These are phyloP conservation scores for Centruroides vittatus DNA, from an alignment of 1,140 invertebrate species.

Conservation along the genomic window DNA sequence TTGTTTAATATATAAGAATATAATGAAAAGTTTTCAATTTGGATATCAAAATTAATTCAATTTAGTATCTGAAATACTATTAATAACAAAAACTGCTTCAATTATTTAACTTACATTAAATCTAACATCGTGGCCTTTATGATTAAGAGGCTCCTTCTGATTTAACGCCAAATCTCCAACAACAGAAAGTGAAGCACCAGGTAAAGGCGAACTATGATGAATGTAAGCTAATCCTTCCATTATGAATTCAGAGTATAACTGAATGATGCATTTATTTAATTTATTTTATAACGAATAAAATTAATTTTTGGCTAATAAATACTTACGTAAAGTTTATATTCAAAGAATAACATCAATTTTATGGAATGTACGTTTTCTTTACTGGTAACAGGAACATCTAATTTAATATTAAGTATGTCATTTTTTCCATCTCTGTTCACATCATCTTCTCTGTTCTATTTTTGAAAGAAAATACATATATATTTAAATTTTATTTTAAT, in stretches of 20 bases:
- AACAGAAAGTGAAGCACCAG: conserved; percentile 1
- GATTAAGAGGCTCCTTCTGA: conserved; percentile 6
- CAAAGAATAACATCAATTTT: conserved; percentile 10
- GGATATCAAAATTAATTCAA: no score
- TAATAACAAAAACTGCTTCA: no score
- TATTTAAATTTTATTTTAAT: no score
- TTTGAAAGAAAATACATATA: no score
- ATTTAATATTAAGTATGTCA: conserved; percentile 25
- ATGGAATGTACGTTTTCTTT: conserved; percentile 17
- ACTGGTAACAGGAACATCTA: conserved; percentile 27
- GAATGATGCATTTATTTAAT: conserved; percentile 12
- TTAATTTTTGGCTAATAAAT: not conserved
- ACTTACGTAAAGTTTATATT: conserved; percentile 10
- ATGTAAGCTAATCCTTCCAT: conserved; percentile 23
- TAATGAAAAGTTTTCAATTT: no score
- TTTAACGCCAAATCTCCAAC: conserved; percentile 3
- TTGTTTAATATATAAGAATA: no score
- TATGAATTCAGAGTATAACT: conserved; percentile 26
- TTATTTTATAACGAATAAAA: not conserved
- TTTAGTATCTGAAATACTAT: no score
- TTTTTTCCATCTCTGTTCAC: conserved; percentile 28
- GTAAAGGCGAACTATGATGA: conserved; percentile 1
- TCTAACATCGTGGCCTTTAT: conserved; percentile 4
- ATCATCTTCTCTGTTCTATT: conserved; percentile 30
- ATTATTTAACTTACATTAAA: conserved; percentile 7